A percentile compares a stretch with the other conserved stretches of the same genome.
Evolutionary conservation across 2,888 invertebrate species (phyloP).

Genomic region (Agrotis exclamationis): DNA sequence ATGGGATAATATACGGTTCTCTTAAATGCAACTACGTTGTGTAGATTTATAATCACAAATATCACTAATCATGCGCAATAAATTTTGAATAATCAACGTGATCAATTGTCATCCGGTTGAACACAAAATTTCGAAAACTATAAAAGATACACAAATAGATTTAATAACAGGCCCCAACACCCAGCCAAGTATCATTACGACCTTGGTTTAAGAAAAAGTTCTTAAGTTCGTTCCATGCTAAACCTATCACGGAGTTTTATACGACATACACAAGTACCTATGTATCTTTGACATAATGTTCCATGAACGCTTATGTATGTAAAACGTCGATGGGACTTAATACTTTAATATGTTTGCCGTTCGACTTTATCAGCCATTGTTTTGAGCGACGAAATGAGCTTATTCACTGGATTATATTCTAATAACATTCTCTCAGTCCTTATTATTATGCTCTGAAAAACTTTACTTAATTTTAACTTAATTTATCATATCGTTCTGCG

Average conservation of each 20-base stretch:
- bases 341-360: conserved; percentile 48
- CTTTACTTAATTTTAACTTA: conserved; percentile 37
- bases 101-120: neutral
- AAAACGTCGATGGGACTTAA: conserved; percentile 20
- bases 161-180: no score
- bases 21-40: neutral
- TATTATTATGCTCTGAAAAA: conserved; percentile 4
- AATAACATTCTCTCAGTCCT: conserved; percentile 28
- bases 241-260: neutral
- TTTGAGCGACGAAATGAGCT: conserved; percentile 35
- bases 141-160: neutral
- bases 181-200: no score
- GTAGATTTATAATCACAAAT: neutral
- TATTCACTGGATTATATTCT: conserved; percentile 30
- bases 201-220: no score
- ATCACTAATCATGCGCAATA: no score
- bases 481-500: conserved; percentile 44
- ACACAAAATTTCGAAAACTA: neutral
- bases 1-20: neutral
- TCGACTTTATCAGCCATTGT: conserved; percentile 36
- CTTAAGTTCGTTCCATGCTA: neutral
- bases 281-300: neutral
- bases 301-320: conserved; percentile 27
- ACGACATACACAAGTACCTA: conserved; percentile 1
- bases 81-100: neutral